Percentiles rank a stretch among this genome's conserved stretches.
Conservation (phyloP, 92 coral and sea anemone species). For the Galaxea fascicularis region DNA sequence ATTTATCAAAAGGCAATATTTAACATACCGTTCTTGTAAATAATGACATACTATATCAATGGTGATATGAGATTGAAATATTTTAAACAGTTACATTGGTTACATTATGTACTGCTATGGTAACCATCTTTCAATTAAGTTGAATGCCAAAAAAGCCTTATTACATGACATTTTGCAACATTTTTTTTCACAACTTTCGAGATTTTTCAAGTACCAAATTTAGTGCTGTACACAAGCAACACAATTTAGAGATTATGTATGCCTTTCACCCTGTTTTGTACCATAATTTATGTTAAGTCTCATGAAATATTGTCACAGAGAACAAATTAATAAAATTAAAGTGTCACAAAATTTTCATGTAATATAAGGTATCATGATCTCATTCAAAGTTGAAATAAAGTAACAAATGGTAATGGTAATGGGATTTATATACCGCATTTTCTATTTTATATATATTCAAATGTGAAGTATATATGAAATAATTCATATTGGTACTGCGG, state of each 20-base stretch:
- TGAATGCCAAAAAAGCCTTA: too few relatives aligned
- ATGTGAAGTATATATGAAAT: too few relatives aligned
- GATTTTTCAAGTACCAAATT: not conserved
- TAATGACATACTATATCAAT: conserved; percentile 31
- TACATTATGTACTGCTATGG: conserved; percentile 29
- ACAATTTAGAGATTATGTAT: conserved; percentile 10
- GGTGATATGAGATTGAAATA: conserved; percentile 37
- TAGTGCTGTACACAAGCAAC: conserved; percentile 18
- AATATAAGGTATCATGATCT: not conserved
- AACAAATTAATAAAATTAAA: not conserved
- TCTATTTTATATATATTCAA: too few relatives aligned
- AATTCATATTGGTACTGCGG: too few relatives aligned
- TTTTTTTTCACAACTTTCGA: not conserved
- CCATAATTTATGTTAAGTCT: conserved; percentile 5
- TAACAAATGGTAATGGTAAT: too few relatives aligned
- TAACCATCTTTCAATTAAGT: conserved; percentile 41
- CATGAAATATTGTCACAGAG: not conserved
- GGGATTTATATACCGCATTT: too few relatives aligned
- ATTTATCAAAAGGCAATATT: conserved; percentile 25
- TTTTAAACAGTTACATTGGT: conserved; percentile 30
- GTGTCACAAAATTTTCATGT: not conserved
- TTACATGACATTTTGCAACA: too few relatives aligned
- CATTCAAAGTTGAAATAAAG: conserved; percentile 43
- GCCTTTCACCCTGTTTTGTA: conserved; percentile 30
- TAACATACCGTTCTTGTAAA: too few relatives aligned